These are phyloP conservation scores for Agapetus fuscipes DNA, from an alignment of 2,888 invertebrate species.

Conservation along the genomic window DNA sequence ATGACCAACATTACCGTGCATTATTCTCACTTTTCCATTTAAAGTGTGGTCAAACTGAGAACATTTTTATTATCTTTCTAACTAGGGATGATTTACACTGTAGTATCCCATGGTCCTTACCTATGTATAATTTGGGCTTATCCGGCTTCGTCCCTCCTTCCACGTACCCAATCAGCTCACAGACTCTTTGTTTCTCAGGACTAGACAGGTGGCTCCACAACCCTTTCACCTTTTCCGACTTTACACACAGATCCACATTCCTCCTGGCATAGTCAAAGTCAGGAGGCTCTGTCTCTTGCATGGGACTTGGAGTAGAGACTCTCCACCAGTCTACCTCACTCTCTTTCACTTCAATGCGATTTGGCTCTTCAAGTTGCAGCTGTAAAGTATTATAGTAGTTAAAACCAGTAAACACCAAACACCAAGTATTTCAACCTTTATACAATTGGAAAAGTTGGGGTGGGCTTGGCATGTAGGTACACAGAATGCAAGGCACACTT, in stretches of 20 bases:
- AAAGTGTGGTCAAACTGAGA: too few species aligned
- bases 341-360: slow-evolving; percentile 29
- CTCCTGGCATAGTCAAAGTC: slow-evolving; percentile 20
- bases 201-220: slow-evolving; percentile 54
- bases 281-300: slow-evolving; percentile 21
- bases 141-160: slow-evolving; percentile 37
- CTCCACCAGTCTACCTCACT: slow-evolving; percentile 43
- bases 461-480: too few species aligned
- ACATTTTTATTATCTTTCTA: too few species aligned
- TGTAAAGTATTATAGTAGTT: slow-evolving; percentile 20
- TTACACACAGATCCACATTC: slow-evolving; percentile 40
- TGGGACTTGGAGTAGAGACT: slow-evolving; percentile 30
- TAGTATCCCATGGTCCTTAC: slow-evolving; percentile 30
- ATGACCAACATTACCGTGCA: too few species aligned
- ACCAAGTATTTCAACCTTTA: too few species aligned
- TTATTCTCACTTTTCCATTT: too few species aligned
- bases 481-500: too few species aligned
- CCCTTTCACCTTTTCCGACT: slow-evolving; percentile 42
- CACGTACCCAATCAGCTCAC: slow-evolving; percentile 52
- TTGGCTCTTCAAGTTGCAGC: slow-evolving; percentile 29
- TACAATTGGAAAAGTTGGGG: too few species aligned
- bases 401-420: too few species aligned
- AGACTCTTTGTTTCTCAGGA: slow-evolving; percentile 51
- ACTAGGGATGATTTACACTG: too few species aligned
- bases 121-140: slow-evolving; percentile 49